Evolutionary conservation across 2,113 vertebrate genomes (phyloP), one percentile per base, ranked within the genome.

Genomic region (Anolis sagrei): DNA sequence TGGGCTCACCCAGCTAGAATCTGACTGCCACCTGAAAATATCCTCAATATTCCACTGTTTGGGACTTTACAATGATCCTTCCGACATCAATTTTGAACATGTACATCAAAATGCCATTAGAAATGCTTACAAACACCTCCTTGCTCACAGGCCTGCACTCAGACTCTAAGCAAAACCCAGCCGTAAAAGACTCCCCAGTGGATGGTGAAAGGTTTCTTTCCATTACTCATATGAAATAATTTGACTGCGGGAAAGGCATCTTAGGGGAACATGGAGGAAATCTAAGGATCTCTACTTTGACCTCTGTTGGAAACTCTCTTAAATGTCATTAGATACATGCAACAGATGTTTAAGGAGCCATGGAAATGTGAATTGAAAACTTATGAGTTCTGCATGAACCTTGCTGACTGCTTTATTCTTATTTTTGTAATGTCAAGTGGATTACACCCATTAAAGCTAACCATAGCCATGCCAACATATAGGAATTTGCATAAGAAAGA

Each of bases 81-180:
- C 96, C 92, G 84, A 97, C 96, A 97, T 97, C 97, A 97, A 95
- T 97, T 97, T 97, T 96, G 96, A 96, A 97, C 96, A 95, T 97
- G 97, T 98, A 99, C 98, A 99, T 98, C 97, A 97, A 99, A 99
- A 99, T 97, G 97, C 97, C 98, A 99, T 99, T 99, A 99, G 97
- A 96, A 97, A 96, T 96, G 95, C 95, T 95, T 94, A 91, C 90
- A 93, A 92, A 92, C 90, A 91, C 88, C 81, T 95, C 93, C 93
- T 49, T 58, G 85, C 88, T 95, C 94, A 87, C 86, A 87, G 92
- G 89, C 88, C 84, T 93, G 90, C 93, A 90, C 93, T 93, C 90
- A 90, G 91, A 82, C 88, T 95, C 93, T 87, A 91, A 87, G 89
- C 29, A 73, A 94, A 95, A 88, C 11, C 89, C 80, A 73, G 69